Percentiles rank a stretch among this genome's conserved stretches.
Conservation (phyloP, 2,797 vertebrate species). For the Enteromius afrohamiltoni region DNA sequence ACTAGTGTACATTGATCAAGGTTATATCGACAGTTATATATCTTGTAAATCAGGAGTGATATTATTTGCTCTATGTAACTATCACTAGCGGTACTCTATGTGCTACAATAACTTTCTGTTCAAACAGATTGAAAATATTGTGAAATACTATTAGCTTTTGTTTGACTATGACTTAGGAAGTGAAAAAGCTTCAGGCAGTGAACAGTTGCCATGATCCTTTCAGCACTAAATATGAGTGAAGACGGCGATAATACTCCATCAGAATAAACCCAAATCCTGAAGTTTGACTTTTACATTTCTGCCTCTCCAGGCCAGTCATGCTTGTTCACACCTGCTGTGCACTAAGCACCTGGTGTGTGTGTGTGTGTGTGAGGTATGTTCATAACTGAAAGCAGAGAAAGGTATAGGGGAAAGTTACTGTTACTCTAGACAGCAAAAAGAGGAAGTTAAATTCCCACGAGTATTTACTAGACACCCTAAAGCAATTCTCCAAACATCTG, state of each 20-base stretch:
- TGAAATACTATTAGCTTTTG: conserved; percentile 6
- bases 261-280: neutral
- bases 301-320: neutral
- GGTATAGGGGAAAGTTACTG: conserved; percentile 37
- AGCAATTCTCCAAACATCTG: conserved; percentile 27
- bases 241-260: neutral
- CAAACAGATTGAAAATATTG: neutral
- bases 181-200: neutral
- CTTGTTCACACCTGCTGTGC: conserved; percentile 16
- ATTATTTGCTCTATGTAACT: neutral
- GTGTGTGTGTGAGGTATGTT: neutral
- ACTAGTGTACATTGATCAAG: neutral
- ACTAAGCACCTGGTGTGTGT: conserved; percentile 11
- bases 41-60: neutral
- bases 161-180: neutral
- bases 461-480: conserved; percentile 32
- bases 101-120: neutral
- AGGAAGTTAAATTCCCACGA: conserved; percentile 41
- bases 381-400: conserved; percentile 16
- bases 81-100: neutral
- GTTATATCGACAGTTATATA: neutral
- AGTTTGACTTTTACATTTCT: neutral
- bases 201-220: neutral
- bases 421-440: conserved; percentile 49
- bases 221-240: neutral